A percentile compares a stretch with the other conserved stretches of the same genome.
phyloP scores from a whole-genome alignment of 1,140 invertebrate species.

The Ceratina calcarata region DNA sequence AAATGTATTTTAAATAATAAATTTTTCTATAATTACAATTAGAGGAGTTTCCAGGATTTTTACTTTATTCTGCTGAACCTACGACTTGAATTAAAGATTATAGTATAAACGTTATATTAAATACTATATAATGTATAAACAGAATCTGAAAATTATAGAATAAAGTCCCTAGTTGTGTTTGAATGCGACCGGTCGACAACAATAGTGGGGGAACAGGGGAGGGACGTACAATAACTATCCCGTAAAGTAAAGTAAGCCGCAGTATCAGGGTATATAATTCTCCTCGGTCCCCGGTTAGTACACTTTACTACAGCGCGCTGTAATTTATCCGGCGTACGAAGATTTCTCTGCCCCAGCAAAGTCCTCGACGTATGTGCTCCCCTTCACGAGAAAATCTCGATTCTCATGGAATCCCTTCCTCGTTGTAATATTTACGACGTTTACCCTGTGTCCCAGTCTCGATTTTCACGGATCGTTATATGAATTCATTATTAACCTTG shows the following conservation, averaged over 20 bases:
- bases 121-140: no score
- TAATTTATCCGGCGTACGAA: slow-evolving; percentile 35
- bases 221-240: slow-evolving; percentile 14
- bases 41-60: no score
- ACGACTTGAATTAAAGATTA: no score
- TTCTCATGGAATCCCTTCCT: slow-evolving; percentile 18
- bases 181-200: not conserved
- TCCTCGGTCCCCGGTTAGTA: slow-evolving; percentile 27
- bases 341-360: slow-evolving; percentile 29
- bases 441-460: slow-evolving; percentile 3
- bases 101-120: no score
- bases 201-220: not conserved
- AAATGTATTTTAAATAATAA: no score
- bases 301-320: slow-evolving; percentile 18
- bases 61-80: no score
- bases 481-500: slow-evolving; percentile 31
- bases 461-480: slow-evolving; percentile 1
- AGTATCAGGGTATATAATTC: slow-evolving; percentile 28
- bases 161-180: no score
- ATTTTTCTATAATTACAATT: no score
- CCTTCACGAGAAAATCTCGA: slow-evolving; percentile 10
- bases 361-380: not conserved
- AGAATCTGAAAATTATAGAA: no score
- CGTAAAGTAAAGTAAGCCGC: not conserved
- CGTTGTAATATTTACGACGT: slow-evolving; percentile 38